Evolutionary conservation across 2,888 invertebrate genomes (phyloP), one percentile per base, ranked within the genome.

Genomic region (Empis stercorea): DNA sequence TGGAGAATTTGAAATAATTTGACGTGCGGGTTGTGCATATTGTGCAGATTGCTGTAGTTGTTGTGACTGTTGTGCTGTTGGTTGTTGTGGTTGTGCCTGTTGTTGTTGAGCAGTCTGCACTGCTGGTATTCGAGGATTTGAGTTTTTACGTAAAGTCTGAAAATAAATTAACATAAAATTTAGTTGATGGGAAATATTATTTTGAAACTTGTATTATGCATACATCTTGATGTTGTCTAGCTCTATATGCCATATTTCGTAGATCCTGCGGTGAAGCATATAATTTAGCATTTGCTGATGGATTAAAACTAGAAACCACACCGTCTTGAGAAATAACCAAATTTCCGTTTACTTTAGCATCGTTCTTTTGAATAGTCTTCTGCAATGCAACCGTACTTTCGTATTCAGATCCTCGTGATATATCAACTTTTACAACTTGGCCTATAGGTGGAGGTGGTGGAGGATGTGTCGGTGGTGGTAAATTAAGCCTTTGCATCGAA

Each of bases 251-350:
- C 36, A 85, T 81, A 43, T 78, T 76, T 62, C 81, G 85, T 60
- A 87, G 77, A 65, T 87, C 88, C 60, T 85, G 82, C 14, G 93
- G 93, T 47, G 88, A 86, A 30, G 92, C 92, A 70, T 91, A 92
- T 51, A 94, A 74, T 65, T 87, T 86, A 45, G 87, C 87, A 68
- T 77, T 84, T 53, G 84, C 82, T 49, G 84, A 80, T 10, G 94
- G 94, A 57, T 89, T 83, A 73, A 94, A 94, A 60, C 91, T 88
- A 45, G 91, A 92, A 68, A 84, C 82, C 45, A 86, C 78, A 46
- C 73, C 65, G 45, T 64, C 63, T 51, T 63, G 60, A 2, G 61
- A 62, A 42, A 63, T 56, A 43, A 51, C 47, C 45, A 42, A 45
- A 48, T 52, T 49, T 17, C 50, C 51, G 36, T 64, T 63, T 37